Evolutionary conservation across 2,888 invertebrate species (phyloP).

Genomic region (Dynastes hyllus): DNA sequence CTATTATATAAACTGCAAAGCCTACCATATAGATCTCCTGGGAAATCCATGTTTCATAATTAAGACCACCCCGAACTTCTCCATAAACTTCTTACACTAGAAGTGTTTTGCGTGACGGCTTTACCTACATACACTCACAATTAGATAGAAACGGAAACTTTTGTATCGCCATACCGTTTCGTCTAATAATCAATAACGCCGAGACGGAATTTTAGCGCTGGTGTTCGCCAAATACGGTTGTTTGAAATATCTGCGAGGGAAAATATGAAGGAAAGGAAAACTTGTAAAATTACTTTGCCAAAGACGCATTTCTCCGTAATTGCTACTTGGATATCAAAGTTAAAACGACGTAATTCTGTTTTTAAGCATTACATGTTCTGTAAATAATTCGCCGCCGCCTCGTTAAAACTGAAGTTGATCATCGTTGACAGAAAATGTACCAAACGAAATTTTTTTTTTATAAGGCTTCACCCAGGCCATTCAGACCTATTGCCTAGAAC

Average conservation of each 20-base stretch:
- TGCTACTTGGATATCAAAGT: too few species aligned
- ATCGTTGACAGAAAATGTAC: too few species aligned
- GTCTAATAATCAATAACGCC: constrained; percentile 2
- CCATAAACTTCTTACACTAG: constrained; percentile 34
- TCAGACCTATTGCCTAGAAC: too few species aligned
- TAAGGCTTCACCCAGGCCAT: too few species aligned
- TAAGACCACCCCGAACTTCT: constrained; percentile 39
- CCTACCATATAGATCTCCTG: constrained; percentile 32
- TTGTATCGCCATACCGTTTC: background rate
- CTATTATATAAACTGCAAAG: constrained; percentile 43
- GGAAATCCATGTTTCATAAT: constrained; percentile 46
- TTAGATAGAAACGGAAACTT: constrained; percentile 20
- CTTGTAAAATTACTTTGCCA: too few species aligned
- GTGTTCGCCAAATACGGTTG: background rate
- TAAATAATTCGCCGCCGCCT: too few species aligned
- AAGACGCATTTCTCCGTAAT: too few species aligned
- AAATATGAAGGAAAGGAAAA: background rate
- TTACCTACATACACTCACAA: constrained; percentile 7
- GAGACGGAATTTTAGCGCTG: background rate
- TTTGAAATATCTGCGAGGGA: background rate
- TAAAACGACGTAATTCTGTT: too few species aligned
- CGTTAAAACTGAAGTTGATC: too few species aligned
- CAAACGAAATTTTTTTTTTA: too few species aligned
- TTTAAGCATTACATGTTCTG: too few species aligned
- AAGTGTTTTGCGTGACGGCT: constrained; percentile 39